Conservation (phyloP, 2,797 vertebrate genomes). For the Linurgus olivaceus region DNA sequence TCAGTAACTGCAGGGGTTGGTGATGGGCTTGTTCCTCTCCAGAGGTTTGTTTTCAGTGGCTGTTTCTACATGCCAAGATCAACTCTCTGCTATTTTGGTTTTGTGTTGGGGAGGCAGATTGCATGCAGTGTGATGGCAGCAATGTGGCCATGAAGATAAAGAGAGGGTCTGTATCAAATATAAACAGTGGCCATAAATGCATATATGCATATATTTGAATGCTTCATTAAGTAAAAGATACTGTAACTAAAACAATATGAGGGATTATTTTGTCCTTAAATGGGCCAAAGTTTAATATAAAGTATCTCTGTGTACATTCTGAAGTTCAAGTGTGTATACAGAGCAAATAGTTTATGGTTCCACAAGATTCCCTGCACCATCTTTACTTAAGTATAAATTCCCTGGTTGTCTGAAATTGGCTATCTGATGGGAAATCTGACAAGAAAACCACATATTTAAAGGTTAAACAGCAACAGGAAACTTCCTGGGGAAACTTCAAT, state of each 20-base stretch:
- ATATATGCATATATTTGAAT: background rate
- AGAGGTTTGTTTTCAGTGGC: background rate
- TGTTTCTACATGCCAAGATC: background rate
- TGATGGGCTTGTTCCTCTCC: background rate
- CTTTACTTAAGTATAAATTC: background rate
- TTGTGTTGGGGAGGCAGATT: background rate
- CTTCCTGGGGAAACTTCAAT: background rate
- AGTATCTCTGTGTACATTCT: background rate
- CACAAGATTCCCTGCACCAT: background rate
- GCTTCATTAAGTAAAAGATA: background rate
- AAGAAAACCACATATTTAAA: background rate
- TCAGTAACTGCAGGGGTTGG: background rate
- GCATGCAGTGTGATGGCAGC: background rate
- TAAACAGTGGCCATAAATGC: background rate
- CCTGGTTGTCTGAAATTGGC: background rate
- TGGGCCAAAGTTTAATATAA: background rate
- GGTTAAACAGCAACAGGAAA: background rate
- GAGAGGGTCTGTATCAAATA: background rate
- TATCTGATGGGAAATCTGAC: background rate
- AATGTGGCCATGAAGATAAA: background rate
- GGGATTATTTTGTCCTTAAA: background rate
- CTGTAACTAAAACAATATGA: background rate
- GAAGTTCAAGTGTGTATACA: background rate
- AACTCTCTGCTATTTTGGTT: background rate
- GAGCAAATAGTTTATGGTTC: background rate